Evolutionary conservation across 2,797 vertebrate species (phyloP), one percentile per base, ranked within the genome.

Genomic region (Dicrostonyx torquatus): DNA sequence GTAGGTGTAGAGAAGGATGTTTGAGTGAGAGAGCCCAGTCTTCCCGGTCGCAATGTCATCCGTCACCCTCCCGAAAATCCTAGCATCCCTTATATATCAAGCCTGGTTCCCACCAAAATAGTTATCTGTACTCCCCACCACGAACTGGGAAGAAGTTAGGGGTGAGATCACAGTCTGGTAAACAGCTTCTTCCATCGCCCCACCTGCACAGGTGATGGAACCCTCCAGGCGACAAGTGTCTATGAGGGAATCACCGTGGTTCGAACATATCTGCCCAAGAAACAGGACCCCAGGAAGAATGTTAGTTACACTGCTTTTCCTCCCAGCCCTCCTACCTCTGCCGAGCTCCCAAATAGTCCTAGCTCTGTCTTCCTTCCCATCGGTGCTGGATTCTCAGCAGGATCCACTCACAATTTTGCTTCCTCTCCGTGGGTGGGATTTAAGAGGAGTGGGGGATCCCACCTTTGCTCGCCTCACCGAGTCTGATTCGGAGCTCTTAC

Each of bases 341-440:
- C 6, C 14, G 58, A 64, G 26, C 45, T 82, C 60, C 76, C 68
- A 13, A 77, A 45, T 80, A 45, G 31, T 62, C 87, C 87, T 37
- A 15, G 89, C 75, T 91, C 89, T 92, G 64, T 50, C 45, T 83
- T 53, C 76, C 60, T 60, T 60, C 77, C 75, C 93, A 64, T 66
- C 20, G 2, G 1, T 83, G 55, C 60, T 34, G 89, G 84, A 76
- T 76, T 73, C 64, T 72, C 55, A 48, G 66, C 75, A 40, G n/a
- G 68, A 34, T 79, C 73, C 94, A 72, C 95, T 93, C 72, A 17
- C 15, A 12, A 79, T 92, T 64, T 40, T 43, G 86, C 94, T 97
- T 95, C 64, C 77, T 94, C 86, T 87, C 18, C 18, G 55, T 88
- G 78, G 88, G 87, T 79, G 79, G 93, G 77, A 45, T 88, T 73